phyloP scores from a whole-genome alignment of 2,888 invertebrate genomes.

The Drosophila atripex region DNA sequence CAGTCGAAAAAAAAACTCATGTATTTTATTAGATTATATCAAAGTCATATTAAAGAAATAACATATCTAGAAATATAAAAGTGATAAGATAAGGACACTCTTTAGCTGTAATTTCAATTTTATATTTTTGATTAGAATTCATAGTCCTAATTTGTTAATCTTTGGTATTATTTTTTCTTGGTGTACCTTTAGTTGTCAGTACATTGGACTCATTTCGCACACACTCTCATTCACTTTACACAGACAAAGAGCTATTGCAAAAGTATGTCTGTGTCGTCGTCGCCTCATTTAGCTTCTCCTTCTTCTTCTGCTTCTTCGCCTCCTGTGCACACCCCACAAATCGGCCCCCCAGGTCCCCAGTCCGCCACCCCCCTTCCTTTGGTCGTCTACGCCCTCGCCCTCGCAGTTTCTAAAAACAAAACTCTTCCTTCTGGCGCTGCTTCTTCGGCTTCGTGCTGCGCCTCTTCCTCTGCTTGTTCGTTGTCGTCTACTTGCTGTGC shows the following conservation, averaged over 20 bases:
- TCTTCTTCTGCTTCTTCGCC: constrained; percentile 7
- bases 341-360: constrained; percentile 9
- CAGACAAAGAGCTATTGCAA: constrained; percentile 57
- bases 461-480: constrained; percentile 29
- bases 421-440: constrained; percentile 70
- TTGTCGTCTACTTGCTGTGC: constrained; percentile 70
- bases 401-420: constrained; percentile 58
- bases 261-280: constrained; percentile 77
- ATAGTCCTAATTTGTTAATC: not conserved
- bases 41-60: not conserved
- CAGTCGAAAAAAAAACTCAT: not conserved
- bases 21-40: not conserved
- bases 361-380: constrained; percentile 2
- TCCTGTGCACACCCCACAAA: constrained; percentile 4
- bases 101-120: not conserved
- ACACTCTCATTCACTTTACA: constrained; percentile 43
- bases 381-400: constrained; percentile 33
- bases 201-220: constrained; percentile 77
- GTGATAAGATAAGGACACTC: not conserved
- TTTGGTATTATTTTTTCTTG: not conserved
- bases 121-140: no score
- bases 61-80: not conserved
- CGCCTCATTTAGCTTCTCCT: constrained; percentile 76
- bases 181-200: constrained; percentile 61
- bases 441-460: constrained; percentile 7